Evolutionary conservation across 2,888 invertebrate genomes (phyloP), one percentile per base, ranked within the genome.

Genomic region (Allophyes oxyacanthae): DNA sequence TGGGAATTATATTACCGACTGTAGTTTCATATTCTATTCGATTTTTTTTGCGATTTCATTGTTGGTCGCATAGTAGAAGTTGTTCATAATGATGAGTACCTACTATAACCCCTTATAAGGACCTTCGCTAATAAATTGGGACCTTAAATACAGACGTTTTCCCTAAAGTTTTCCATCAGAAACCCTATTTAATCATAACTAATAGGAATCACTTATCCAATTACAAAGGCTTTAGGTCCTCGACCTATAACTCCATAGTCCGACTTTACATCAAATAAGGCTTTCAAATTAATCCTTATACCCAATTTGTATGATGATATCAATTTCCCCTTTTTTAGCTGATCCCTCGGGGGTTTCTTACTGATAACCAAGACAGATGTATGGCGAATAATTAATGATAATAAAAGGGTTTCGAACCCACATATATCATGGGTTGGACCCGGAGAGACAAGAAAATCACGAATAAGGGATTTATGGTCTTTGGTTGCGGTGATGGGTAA

Each of bases 301-400:
- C 49, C 75, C 56, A 66, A 74, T 71, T 72, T 59, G 72, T 59
- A 37, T 34, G 67, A 76, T 64, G 59, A 61, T 77, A 67, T 67
- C 61, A 63, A 66, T 64, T 56, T 28, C 28, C 46, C 51, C 60
- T 61, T 71, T 73, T 76, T 77, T 67, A 59, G 28, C 8, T 28
- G 44, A 41, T 37, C 53, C 71, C 61, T 38, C 40, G 32, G 45
- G 55, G 63, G 56, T 45, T 73, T 74, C 74, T 73, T 73, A 49
- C 55, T 59, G 70, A 74, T 70, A 73, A 49, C 33, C 36, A 34
- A 26, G 63, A 55, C 75, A 62, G 57, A 70, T 62, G 66, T 63
- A 75, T 67, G 50, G 60, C 46, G 75, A 65, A 72, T 78, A 77
- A 77, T 77, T 76, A 78, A 77, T 77, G 73, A 57, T 60, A 65